phyloP scores from a whole-genome alignment of 2,113 vertebrate genomes.

The Plestiodon gilberti region DNA sequence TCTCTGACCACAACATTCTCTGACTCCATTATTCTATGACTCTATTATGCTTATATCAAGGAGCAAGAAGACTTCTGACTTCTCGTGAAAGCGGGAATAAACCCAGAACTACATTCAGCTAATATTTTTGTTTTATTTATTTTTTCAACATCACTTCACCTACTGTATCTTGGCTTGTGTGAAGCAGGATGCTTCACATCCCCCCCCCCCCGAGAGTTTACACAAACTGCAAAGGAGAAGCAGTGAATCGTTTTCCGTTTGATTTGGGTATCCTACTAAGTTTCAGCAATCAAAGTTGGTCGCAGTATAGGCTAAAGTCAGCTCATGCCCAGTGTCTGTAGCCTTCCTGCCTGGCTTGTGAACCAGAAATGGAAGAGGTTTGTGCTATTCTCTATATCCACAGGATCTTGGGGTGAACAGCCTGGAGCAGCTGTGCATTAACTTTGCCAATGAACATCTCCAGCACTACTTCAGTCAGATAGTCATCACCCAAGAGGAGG shows the following conservation, averaged over 20 bases:
- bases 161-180: neutral
- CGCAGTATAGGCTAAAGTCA: slow-evolving; percentile 5
- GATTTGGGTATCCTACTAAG: neutral
- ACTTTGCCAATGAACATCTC: slow-evolving; percentile 90
- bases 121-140: neutral
- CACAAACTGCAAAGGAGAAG: neutral
- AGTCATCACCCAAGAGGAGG: slow-evolving; percentile 88
- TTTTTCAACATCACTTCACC: neutral
- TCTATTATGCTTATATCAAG: neutral
- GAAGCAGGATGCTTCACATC: neutral
- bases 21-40: no score
- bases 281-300: slow-evolving; percentile 2
- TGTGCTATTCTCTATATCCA: neutral
- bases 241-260: neutral
- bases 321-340: neutral
- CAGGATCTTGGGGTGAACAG: slow-evolving; percentile 90
- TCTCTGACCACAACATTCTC: no score
- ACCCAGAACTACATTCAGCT: neutral
- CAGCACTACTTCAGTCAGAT: slow-evolving; percentile 83
- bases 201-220: neutral
- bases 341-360: neutral
- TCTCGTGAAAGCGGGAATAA: no score
- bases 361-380: neutral
- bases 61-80: neutral
- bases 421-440: slow-evolving; percentile 93